Percentiles rank a stretch among this genome's conserved stretches.
Evolutionary conservation across 2,113 vertebrate genomes (phyloP).

Genomic region (Ochotona curzoniae): DNA sequence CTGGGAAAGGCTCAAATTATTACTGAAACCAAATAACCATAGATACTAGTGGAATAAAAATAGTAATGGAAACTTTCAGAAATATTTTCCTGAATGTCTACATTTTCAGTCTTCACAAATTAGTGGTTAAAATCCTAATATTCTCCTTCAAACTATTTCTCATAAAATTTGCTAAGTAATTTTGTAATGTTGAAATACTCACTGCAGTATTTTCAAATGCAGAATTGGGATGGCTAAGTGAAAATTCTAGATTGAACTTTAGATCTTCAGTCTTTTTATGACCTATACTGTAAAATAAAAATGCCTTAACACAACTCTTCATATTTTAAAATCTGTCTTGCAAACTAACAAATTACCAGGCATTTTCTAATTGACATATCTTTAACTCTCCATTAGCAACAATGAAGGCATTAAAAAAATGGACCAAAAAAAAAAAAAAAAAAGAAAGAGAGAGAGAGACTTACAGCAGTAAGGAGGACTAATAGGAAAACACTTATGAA

Average conservation of each 20-base stretch:
- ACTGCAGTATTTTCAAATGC: background rate
- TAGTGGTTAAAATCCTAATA: background rate
- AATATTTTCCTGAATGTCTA: slow-evolving; percentile 8
- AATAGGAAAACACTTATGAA: background rate
- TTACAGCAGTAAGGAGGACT: background rate
- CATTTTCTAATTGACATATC: slow-evolving; percentile 18
- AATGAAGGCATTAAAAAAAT: background rate
- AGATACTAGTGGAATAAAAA: background rate
- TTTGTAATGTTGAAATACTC: slow-evolving; percentile 22
- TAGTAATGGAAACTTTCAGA: background rate
- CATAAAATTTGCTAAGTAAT: slow-evolving; percentile 22
- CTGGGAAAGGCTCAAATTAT: background rate
- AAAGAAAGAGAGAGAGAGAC: background rate
- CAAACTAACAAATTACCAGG: background rate
- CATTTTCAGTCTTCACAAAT: slow-evolving; percentile 6
- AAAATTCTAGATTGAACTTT: slow-evolving; percentile 35
- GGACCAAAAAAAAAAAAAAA: background rate
- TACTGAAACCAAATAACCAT: background rate
- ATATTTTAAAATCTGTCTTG: slow-evolving; percentile 32
- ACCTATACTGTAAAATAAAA: slow-evolving; percentile 18
- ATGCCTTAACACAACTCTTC: background rate
- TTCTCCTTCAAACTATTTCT: background rate
- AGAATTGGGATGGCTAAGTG: background rate
- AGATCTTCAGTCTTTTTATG: background rate
- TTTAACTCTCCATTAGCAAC: background rate